phyloP scores from a whole-genome alignment of 2,888 invertebrate species.

The Calephelis perditalis region DNA sequence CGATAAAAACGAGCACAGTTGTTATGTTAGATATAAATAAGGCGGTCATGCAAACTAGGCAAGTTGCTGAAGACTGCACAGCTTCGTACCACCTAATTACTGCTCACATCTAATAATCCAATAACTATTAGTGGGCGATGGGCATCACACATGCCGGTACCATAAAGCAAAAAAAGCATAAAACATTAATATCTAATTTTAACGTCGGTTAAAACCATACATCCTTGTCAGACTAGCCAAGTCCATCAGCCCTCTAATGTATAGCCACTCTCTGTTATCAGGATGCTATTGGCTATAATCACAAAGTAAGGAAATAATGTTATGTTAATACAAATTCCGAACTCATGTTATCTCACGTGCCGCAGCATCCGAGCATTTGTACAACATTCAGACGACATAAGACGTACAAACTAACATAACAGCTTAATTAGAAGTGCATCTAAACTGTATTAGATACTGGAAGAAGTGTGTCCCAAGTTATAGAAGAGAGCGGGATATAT shows the following conservation, averaged over 20 bases:
- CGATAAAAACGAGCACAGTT: too few relatives aligned
- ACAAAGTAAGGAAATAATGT: conserved; percentile 5
- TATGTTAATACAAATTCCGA: conserved; percentile 20
- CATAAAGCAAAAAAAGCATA: too few relatives aligned
- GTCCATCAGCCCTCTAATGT: conserved; percentile 7
- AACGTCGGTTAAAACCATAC: too few relatives aligned
- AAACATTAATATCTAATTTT: too few relatives aligned
- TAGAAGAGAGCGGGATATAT: conserved; percentile 23
- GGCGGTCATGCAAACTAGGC: too few relatives aligned
- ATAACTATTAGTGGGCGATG: too few relatives aligned
- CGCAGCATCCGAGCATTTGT: conserved; percentile 43
- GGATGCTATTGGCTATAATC: neutral
- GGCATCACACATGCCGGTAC: too few relatives aligned
- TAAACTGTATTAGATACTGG: conserved; percentile 55
- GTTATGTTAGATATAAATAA: too few relatives aligned
- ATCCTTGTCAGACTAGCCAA: neutral
- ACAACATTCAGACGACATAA: conserved; percentile 56
- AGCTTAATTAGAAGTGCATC: conserved; percentile 72
- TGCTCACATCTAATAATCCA: too few relatives aligned
- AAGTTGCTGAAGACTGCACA: too few relatives aligned
- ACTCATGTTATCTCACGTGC: conserved; percentile 46
- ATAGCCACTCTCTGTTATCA: conserved; percentile 23
- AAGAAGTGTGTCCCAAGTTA: conserved; percentile 30
- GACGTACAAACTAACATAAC: conserved; percentile 62
- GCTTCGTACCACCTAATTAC: too few relatives aligned